These are phyloP conservation scores for Sebastes trivittatus DNA, from an alignment of 2,797 vertebrate genomes.

Conservation along the genomic window DNA sequence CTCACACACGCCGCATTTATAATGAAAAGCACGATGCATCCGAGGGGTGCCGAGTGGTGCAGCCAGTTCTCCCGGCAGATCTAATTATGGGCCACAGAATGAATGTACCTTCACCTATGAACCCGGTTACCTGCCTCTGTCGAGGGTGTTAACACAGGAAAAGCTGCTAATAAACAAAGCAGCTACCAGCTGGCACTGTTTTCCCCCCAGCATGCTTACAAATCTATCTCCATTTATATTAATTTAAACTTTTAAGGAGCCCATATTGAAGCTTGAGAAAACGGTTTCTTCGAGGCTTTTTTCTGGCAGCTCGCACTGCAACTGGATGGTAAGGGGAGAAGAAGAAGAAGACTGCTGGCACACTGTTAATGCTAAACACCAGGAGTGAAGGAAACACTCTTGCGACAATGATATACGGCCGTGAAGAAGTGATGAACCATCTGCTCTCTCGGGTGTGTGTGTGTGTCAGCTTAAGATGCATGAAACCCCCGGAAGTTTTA, in stretches of 20 bases:
- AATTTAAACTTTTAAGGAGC: conserved; percentile 51
- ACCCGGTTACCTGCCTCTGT: conserved; percentile 47
- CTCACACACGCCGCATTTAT: conserved; percentile 26
- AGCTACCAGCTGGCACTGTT: conserved; percentile 1
- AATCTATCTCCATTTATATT: conserved; percentile 35
- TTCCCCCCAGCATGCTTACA: conserved; percentile 1
- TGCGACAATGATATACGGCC: conserved; percentile 23
- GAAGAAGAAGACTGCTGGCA: conserved; percentile 23
- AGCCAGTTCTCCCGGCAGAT: conserved; percentile 66
- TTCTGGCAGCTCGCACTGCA: conserved; percentile 9
- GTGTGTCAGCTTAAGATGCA: conserved; percentile 14
- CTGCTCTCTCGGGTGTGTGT: conserved; percentile 41
- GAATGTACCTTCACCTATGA: conserved; percentile 64
- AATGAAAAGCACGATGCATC: conserved; percentile 54
- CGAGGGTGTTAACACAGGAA: neutral
- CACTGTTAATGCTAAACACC: conserved; percentile 11
- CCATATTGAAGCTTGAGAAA: neutral
- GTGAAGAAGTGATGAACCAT: conserved; percentile 58
- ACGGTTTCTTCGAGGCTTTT: conserved; percentile 28
- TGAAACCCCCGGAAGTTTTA: conserved; percentile 12
- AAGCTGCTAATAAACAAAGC: conserved; percentile 36
- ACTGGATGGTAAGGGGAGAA: conserved; percentile 2
- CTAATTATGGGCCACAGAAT: conserved; percentile 74
- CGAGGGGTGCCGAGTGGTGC: conserved; percentile 29
- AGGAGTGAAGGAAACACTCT: conserved; percentile 33